These are phyloP conservation scores for Tragelaphus oryx DNA, from an alignment of 2,797 vertebrate species.

Conservation along the genomic window DNA sequence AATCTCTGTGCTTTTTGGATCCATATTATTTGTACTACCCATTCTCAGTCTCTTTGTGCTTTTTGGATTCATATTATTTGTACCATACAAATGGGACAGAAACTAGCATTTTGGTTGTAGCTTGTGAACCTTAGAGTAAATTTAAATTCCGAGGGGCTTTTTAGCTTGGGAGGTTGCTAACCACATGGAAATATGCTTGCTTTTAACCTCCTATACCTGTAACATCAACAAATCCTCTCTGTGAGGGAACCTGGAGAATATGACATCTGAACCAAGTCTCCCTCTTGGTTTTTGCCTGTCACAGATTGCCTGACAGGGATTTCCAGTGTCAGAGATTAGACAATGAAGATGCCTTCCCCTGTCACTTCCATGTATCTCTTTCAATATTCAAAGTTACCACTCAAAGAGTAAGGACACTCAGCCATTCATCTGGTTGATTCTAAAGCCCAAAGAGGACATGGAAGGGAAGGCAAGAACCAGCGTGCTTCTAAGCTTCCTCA, in stretches of 20 bases:
- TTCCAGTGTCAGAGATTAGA: neutral
- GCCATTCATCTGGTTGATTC: neutral
- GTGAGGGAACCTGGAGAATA: neutral
- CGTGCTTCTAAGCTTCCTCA: neutral
- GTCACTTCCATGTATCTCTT: neutral
- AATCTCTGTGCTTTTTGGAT: neutral
- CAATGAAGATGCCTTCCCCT: neutral
- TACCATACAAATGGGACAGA: neutral
- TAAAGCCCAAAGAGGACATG: neutral
- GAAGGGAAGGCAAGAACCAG: neutral
- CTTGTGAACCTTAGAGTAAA: neutral
- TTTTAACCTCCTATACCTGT: neutral
- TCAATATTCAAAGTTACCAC: neutral
- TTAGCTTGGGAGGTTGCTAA: neutral
- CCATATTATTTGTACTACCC: neutral
- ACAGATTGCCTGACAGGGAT: neutral
- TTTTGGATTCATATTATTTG: neutral
- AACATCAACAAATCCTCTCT: neutral
- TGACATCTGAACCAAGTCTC: neutral
- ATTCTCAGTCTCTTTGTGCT: neutral
- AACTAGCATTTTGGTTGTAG: conserved; percentile 16
- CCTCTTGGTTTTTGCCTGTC: neutral
- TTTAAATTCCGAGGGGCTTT: neutral
- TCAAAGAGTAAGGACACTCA: neutral
- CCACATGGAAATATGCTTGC: neutral